Percentiles rank a stretch among this genome's conserved stretches.
Conservation (phyloP, 2,888 invertebrate species). For the Agonopterix subpropinquella region DNA sequence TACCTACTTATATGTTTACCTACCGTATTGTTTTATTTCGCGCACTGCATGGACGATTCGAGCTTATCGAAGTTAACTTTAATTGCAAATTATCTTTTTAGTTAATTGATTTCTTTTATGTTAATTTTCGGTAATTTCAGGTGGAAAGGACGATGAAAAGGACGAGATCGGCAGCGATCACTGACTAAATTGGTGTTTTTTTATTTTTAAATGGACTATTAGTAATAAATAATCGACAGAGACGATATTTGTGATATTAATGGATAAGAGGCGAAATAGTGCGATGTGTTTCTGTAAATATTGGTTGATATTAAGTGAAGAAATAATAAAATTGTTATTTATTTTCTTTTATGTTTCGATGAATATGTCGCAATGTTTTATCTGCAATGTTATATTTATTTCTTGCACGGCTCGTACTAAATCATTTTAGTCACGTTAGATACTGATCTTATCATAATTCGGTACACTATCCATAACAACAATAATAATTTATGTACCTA, state of each 20-base stretch:
- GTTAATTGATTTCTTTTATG: conserved; percentile 45
- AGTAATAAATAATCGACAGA: conserved; percentile 45
- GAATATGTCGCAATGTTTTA: not conserved
- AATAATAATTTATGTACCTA: too few relatives aligned
- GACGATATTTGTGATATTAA: conserved; percentile 73
- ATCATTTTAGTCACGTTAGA: too few relatives aligned
- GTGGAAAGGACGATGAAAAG: conserved; percentile 67
- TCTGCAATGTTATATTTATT: not conserved
- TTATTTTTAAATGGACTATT: conserved; percentile 26
- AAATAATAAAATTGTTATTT: conserved; percentile 54
- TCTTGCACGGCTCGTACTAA: not conserved
- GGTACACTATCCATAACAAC: too few relatives aligned
- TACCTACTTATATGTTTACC: not conserved
- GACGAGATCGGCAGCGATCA: conserved; percentile 63
- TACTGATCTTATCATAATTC: too few relatives aligned
- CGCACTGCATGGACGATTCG: too few relatives aligned
- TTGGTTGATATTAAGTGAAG: conserved; percentile 54
- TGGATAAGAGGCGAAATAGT: conserved; percentile 55
- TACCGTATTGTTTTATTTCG: not conserved
- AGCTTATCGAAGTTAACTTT: not conserved
- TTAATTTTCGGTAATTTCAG: conserved; percentile 66
- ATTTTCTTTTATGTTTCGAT: conserved; percentile 39
- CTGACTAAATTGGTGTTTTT: conserved; percentile 43
- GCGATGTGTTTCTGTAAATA: conserved; percentile 58
- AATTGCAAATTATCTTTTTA: conserved; percentile 18